phyloP scores from a whole-genome alignment of 2,113 vertebrate genomes.

The Orcinus orca region DNA sequence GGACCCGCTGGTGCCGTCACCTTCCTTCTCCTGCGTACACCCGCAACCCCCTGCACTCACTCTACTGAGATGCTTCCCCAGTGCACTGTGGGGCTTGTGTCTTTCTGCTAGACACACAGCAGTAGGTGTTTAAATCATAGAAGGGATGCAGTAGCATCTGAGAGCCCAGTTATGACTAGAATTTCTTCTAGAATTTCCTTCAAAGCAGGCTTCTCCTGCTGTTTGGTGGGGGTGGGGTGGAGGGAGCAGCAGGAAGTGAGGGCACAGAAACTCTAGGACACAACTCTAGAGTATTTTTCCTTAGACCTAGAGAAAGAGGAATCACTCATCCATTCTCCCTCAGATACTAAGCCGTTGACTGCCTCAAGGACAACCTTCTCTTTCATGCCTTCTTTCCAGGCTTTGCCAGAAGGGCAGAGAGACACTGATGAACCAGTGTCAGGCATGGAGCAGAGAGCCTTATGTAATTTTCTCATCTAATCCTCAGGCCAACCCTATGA shows the following conservation, averaged over 20 bases:
- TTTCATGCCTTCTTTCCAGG: not conserved
- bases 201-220: not conserved
- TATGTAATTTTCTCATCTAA: not conserved
- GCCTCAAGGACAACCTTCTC: not conserved
- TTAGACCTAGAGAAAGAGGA: not conserved
- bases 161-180: constrained; percentile 7
- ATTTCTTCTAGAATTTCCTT: constrained; percentile 35
- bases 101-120: not conserved
- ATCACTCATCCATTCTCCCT: not conserved
- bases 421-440: not conserved
- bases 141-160: not conserved
- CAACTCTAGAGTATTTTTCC: not conserved
- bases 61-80: not conserved
- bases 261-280: not conserved
- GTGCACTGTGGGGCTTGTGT: not conserved
- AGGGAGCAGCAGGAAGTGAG: not conserved
- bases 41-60: not conserved
- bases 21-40: not conserved
- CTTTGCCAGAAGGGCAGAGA: not conserved
- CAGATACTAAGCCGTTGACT: not conserved
- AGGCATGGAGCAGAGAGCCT: not conserved
- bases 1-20: not conserved
- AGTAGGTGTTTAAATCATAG: not conserved
- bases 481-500: not conserved
- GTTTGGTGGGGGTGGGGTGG: not conserved